Evolutionary conservation across 1,140 invertebrate species (phyloP).

Genomic region (Apolygus lucorum): DNA sequence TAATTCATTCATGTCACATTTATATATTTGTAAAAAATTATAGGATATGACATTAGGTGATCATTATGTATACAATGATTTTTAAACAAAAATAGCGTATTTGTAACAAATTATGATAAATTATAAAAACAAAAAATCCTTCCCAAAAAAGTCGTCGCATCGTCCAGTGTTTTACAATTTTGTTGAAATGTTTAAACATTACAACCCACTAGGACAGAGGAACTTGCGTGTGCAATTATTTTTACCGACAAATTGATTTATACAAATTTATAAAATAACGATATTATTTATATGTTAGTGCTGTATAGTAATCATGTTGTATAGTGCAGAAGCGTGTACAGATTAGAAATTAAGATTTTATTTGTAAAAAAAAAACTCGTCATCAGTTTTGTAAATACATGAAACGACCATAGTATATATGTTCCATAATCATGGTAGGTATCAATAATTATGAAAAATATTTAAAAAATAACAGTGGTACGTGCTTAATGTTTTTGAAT

Average conservation of each 20-base stretch:
- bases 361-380: slow-evolving; percentile 2
- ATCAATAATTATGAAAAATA: no score
- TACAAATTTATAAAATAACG: slow-evolving; percentile 4
- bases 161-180: slow-evolving; percentile 1
- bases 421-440: background rate
- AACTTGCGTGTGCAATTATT: slow-evolving; percentile 25
- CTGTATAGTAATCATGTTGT: slow-evolving; percentile 15
- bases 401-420: background rate
- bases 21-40: background rate
- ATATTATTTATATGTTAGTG: slow-evolving; percentile 28
- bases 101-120: background rate
- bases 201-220: background rate
- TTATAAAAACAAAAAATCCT: slow-evolving; percentile 19
- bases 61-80: slow-evolving; percentile 14
- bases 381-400: background rate
- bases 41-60: background rate
- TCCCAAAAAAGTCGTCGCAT: slow-evolving; percentile 10
- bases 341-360: slow-evolving; percentile 8
- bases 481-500: no score
- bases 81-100: background rate
- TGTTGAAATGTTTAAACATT: background rate
- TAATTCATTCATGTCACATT: background rate
- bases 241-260: slow-evolving; percentile 23
- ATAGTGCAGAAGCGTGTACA: slow-evolving; percentile 26
- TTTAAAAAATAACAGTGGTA: no score